Percentiles rank a stretch among this genome's conserved stretches.
phyloP scores from a whole-genome alignment of 2,797 vertebrate species.

The Bradypus variegatus region DNA sequence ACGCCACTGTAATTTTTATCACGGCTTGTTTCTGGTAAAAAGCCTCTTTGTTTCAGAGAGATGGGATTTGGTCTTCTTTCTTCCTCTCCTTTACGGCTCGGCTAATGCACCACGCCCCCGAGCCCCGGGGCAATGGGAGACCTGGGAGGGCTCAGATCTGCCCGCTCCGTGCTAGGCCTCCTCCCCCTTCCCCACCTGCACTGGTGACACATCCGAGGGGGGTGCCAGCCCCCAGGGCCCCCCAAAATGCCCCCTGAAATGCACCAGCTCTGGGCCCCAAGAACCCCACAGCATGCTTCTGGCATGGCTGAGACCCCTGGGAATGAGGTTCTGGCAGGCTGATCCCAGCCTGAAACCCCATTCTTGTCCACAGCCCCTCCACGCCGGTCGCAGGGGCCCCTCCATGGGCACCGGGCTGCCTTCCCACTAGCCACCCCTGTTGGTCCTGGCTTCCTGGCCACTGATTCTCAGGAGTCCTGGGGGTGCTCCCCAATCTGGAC shows the following conservation, averaged over 20 bases:
- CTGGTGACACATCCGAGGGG: neutral
- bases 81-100: conserved; percentile 74
- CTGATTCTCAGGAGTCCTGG: too few species aligned
- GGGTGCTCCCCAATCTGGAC: too few species aligned
- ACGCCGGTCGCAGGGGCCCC: fast-evolving
- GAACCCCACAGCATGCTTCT: fast-evolving
- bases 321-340: neutral
- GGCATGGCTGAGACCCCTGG: neutral
- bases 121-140: conserved; percentile 75
- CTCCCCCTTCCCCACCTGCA: conserved; percentile 59
- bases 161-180: conserved; percentile 68
- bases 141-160: conserved; percentile 71
- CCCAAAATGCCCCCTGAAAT: neutral
- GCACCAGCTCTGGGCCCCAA: too few species aligned
- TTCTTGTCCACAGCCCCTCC: fast-evolving
- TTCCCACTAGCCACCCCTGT: neutral
- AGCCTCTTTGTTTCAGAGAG: conserved; percentile 83
- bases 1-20: conserved; percentile 83
- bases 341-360: fast-evolving
- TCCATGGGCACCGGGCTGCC: neutral
- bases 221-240: neutral
- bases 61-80: conserved; percentile 80
- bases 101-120: conserved; percentile 80
- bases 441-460: too few species aligned
- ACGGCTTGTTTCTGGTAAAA: conserved; percentile 81